phyloP scores from a whole-genome alignment of 2,113 vertebrate genomes.

The Oncorhynchus gorbuscha region DNA sequence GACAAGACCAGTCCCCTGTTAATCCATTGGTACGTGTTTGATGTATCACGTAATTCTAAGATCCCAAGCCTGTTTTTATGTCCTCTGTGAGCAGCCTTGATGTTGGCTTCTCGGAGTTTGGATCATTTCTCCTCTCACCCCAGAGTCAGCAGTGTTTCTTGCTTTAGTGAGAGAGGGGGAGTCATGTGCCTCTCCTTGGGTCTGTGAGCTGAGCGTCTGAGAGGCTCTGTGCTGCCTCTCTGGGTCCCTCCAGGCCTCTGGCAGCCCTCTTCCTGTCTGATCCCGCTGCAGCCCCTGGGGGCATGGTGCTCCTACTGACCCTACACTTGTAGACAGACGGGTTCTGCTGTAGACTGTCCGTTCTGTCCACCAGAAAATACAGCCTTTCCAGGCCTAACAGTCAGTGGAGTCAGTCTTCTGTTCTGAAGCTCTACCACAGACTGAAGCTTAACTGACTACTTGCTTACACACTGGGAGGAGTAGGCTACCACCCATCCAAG shows the following conservation, averaged over 20 bases:
- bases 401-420: background rate
- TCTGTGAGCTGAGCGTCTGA: slow-evolving; percentile 3
- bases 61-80: background rate
- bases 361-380: slow-evolving; percentile 8
- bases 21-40: background rate
- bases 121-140: slow-evolving; percentile 3
- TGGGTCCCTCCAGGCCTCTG: background rate
- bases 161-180: slow-evolving; percentile 6
- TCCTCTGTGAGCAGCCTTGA: slow-evolving; percentile 3
- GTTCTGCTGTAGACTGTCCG: slow-evolving; percentile 6
- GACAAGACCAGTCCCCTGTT: background rate
- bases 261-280: slow-evolving; percentile 10
- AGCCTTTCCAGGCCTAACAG: background rate
- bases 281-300: slow-evolving; percentile 1
- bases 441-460: slow-evolving; percentile 9
- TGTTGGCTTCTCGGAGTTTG: background rate
- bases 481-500: slow-evolving; percentile 6
- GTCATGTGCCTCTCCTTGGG: slow-evolving; percentile 18
- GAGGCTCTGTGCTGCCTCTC: slow-evolving; percentile 1
- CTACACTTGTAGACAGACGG: background rate
- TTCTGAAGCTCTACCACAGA: slow-evolving; percentile 25
- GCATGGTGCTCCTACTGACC: background rate
- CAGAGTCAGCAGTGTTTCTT: slow-evolving; percentile 15
- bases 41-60: background rate
- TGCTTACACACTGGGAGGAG: slow-evolving; percentile 50